Evolutionary conservation across 2,113 vertebrate genomes (phyloP).

Genomic region (Furnarius figulus): DNA sequence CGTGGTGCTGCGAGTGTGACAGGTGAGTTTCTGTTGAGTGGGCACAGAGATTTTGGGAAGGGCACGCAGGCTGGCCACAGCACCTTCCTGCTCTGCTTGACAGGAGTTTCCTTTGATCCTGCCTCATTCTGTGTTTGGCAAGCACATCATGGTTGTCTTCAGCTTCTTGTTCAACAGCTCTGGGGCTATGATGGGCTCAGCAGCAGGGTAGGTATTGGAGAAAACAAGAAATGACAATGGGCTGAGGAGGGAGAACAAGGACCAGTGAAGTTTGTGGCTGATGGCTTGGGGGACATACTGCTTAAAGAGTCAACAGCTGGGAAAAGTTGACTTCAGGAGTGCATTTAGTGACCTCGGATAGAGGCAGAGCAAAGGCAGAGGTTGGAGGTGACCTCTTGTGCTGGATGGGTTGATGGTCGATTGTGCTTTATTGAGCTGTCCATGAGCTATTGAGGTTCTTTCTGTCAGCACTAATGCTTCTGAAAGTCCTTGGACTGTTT

Average conservation of each 20-base stretch:
- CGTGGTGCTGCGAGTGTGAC: accelerated
- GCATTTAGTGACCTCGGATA: neutral
- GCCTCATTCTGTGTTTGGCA: neutral
- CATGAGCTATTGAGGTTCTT: neutral
- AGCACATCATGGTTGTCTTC: accelerated
- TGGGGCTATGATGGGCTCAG: neutral
- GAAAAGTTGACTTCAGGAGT: neutral
- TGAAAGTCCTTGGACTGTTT: neutral
- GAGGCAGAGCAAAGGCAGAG: neutral
- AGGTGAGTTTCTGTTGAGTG: accelerated
- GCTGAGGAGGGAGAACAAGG: neutral
- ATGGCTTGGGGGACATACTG: neutral
- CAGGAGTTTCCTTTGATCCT: neutral
- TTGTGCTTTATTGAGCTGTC: neutral
- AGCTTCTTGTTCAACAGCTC: neutral
- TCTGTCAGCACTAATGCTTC: neutral
- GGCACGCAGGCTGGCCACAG: neutral
- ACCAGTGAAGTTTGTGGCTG: neutral
- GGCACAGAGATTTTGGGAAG: accelerated
- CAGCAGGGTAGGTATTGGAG: neutral
- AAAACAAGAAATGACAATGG: accelerated
- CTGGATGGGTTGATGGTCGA: neutral
- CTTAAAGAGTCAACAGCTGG: neutral
- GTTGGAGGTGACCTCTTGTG: neutral
- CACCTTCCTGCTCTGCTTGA: neutral